These are phyloP conservation scores for Austrofundulus limnaeus DNA, from an alignment of 2,113 vertebrate species.

Conservation along the genomic window DNA sequence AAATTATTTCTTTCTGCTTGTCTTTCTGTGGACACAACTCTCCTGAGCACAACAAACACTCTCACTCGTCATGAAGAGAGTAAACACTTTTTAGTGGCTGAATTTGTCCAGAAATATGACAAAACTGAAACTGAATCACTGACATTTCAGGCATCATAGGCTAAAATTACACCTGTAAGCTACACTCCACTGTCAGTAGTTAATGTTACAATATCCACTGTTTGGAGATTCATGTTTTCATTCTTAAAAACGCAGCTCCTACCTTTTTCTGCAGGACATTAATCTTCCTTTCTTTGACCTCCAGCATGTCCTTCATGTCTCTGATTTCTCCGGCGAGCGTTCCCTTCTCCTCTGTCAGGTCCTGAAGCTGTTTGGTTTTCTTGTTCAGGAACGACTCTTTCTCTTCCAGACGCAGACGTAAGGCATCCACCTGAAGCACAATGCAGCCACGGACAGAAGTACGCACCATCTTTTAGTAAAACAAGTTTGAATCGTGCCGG, in stretches of 20 bases:
- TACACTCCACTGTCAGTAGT: neutral
- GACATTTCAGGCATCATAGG: constrained; percentile 7
- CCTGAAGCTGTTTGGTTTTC: constrained; percentile 98
- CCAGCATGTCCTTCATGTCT: constrained; percentile 99
- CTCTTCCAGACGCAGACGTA: constrained; percentile 94
- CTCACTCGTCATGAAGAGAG: constrained; percentile 41
- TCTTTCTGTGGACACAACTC: constrained; percentile 53
- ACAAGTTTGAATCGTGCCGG: neutral
- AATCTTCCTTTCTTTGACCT: constrained; percentile 99
- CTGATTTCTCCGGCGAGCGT: constrained; percentile 95
- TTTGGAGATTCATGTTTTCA: too few species aligned
- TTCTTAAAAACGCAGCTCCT: constrained; percentile 23
- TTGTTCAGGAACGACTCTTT: constrained; percentile 98
- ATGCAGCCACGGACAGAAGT: constrained; percentile 5
- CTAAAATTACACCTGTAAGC: neutral
- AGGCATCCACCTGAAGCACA: constrained; percentile 88
- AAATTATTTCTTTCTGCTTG: constrained; percentile 53
- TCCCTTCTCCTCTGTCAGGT: constrained; percentile 98
- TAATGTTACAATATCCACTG: neutral
- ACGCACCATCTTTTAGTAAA: neutral
- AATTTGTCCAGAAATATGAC: constrained; percentile 20
- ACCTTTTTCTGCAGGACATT: constrained; percentile 99
- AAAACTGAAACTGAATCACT: neutral
- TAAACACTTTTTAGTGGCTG: constrained; percentile 27
- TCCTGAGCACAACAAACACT: constrained; percentile 48